phyloP scores from a whole-genome alignment of 2,797 vertebrate genomes.

The Spinus pinus region DNA sequence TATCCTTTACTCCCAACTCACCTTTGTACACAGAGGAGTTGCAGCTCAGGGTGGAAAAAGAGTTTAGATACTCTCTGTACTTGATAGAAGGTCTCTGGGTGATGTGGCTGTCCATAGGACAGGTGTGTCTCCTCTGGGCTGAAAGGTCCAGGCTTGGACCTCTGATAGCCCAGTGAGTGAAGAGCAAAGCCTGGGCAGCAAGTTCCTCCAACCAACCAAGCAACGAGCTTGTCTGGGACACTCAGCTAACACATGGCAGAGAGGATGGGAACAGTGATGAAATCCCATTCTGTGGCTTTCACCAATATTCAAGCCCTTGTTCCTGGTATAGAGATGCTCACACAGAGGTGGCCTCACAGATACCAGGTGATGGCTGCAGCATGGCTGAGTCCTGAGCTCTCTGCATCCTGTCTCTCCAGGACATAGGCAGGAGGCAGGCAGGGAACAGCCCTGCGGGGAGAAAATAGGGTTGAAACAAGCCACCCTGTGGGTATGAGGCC shows the following conservation, averaged over 20 bases:
- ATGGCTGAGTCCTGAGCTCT: not conserved
- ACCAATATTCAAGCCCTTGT: too few relatives aligned
- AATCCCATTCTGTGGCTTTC: not conserved
- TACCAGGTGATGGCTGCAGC: not conserved
- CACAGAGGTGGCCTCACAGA: not conserved
- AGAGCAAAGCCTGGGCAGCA: not conserved
- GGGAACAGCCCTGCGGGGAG: not conserved
- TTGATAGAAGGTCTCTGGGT: not conserved
- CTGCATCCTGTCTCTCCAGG: not conserved
- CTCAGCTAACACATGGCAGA: not conserved
- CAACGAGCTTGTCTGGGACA: not conserved
- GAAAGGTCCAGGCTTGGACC: not conserved
- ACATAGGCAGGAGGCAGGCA: rapidly evolving
- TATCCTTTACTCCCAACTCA: not conserved
- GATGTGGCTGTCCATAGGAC: not conserved
- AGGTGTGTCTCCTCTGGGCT: not conserved
- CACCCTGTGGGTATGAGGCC: not conserved
- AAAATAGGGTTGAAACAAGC: not conserved
- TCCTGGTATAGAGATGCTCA: rapidly evolving
- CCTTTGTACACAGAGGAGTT: not conserved
- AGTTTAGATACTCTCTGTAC: not conserved
- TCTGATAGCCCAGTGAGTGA: not conserved
- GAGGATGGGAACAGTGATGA: rapidly evolving
- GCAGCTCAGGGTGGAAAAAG: not conserved
- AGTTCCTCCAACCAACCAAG: rapidly evolving